Percentiles rank a stretch among this genome's conserved stretches.
Conservation (phyloP, 2,113 vertebrate species). For the Polypterus senegalus region DNA sequence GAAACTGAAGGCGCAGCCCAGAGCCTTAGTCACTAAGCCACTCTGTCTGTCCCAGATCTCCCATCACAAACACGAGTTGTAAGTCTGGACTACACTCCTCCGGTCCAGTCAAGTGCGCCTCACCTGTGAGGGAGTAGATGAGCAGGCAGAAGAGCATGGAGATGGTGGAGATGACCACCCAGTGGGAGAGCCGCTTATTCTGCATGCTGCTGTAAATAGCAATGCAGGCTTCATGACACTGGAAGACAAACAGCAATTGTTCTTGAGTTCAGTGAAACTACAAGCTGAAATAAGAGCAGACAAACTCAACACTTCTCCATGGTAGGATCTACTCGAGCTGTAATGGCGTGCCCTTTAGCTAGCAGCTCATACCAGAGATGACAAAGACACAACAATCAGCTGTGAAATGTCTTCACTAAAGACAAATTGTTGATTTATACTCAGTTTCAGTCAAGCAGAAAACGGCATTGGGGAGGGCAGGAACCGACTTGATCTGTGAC, state of each 20-base stretch:
- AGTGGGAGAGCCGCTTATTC: conserved; percentile 67
- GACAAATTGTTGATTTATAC: too few relatives aligned
- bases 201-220: conserved; percentile 85
- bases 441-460: too few relatives aligned
- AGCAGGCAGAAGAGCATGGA: conserved; percentile 82
- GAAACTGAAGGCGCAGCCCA: too few relatives aligned
- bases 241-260: conserved; percentile 21
- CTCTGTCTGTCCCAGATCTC: too few relatives aligned
- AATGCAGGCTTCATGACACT: conserved; percentile 83
- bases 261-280: conserved; percentile 4
- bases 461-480: too few relatives aligned
- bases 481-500: too few relatives aligned
- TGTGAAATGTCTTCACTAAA: too few relatives aligned
- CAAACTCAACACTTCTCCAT: not conserved
- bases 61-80: too few relatives aligned
- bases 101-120: not conserved
- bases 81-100: too few relatives aligned
- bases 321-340: not conserved
- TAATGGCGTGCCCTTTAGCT: not conserved
- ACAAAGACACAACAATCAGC: too few relatives aligned
- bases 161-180: conserved; percentile 65
- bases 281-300: not conserved
- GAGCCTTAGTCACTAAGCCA: too few relatives aligned
- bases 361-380: too few relatives aligned
- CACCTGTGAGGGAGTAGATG: conserved; percentile 84